Evolutionary conservation across 2,888 invertebrate species (phyloP), one percentile per base, ranked within the genome.

Genomic region (Eupithecia subfuscata): DNA sequence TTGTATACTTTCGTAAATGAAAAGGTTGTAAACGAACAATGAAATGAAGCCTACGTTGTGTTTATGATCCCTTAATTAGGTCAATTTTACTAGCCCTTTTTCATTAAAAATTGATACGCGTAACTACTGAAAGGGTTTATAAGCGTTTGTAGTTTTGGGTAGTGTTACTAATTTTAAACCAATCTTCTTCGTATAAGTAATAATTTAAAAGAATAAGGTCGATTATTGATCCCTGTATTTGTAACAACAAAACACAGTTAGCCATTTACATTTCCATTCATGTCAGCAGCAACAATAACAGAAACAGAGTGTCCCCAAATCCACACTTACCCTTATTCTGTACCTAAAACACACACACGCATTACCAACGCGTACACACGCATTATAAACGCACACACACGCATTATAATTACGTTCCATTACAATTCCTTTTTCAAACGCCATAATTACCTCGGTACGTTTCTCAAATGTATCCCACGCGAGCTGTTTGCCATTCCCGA

Each of bases 391-490:
- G 60, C 83, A 84, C 82, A 84, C 84, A 84, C 68, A 77, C 74
- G 80, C 79, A 78, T 76, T 82, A 86, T 90, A 89, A 90, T 89
- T 88, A 90, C 88, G 83, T 83, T 84, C 85, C 85, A 87, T 88
- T 88, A 89, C 89, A 90, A 89, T 89, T 90, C 90, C 90, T 90
- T 90, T 90, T 90, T 87, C 88, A 90, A 90, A 90, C 84, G 85
- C 85, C 84, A 83, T 90, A 89, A 90, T 89, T 88, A 89, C 89
- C 88, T 84, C 80, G 83, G 84, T 83, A 82, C 84, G 82, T 86
- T 85, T 83, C 84, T 85, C 87, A 84, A 86, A 87, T 84, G 83
- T 84, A 83, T 84, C 80, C 81, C 84, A 83, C 86, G 82, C 86
- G 78, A 74, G 80, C 77, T 70, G 78, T 75, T 77, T 79, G 71